Conservation (phyloP, 2,113 vertebrate genomes). For the Myrmophylax atrothorax region DNA sequence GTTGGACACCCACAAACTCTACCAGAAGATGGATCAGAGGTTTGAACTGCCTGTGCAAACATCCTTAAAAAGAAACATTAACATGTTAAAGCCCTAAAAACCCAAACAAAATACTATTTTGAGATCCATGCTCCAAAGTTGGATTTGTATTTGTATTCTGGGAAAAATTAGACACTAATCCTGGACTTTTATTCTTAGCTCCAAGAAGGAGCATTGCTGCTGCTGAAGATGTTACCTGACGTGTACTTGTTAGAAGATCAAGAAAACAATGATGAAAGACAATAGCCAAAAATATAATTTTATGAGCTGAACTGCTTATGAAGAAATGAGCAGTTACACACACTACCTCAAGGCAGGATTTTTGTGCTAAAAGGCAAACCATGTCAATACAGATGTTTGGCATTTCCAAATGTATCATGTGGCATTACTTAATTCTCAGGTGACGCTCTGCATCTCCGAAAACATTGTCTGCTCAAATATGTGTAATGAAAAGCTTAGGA, state of each 20-base stretch:
- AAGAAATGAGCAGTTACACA: background rate
- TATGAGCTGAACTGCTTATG: background rate
- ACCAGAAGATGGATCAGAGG: background rate
- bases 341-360: background rate
- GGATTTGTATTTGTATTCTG: background rate
- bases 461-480: background rate
- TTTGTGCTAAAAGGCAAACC: background rate
- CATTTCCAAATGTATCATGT: background rate
- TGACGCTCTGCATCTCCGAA: background rate
- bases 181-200: background rate
- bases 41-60: background rate
- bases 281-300: background rate
- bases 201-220: background rate
- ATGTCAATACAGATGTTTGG: background rate
- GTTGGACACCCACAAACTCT: background rate
- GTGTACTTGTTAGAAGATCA: background rate
- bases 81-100: background rate
- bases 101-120: background rate
- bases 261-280: background rate
- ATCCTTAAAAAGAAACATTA: background rate
- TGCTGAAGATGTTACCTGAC: background rate
- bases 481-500: background rate
- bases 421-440: background rate
- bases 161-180: background rate
- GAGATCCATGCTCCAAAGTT: background rate